Conservation (phyloP, 2,888 invertebrate species). For the Apodemia zela region DNA sequence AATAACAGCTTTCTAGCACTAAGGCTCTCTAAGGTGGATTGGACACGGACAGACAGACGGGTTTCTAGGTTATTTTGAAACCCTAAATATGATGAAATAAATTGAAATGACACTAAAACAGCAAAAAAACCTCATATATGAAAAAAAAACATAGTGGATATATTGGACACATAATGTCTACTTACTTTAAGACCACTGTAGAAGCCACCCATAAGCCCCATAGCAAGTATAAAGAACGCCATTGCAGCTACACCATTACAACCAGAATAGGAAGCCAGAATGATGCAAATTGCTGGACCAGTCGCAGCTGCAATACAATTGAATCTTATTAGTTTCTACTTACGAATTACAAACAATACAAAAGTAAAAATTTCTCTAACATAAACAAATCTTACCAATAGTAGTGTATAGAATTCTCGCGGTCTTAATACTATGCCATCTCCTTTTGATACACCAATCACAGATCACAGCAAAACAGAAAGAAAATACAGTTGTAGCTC, state of each 20-base stretch:
- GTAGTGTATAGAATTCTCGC: constrained; percentile 58
- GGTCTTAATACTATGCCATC: constrained; percentile 43
- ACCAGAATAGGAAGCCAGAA: constrained; percentile 65
- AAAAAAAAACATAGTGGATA: too few species aligned
- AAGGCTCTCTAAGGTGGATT: too few species aligned
- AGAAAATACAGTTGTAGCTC: constrained; percentile 76
- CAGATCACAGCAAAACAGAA: constrained; percentile 66
- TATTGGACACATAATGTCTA: not conserved
- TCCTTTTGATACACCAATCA: constrained; percentile 52
- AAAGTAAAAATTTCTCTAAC: not conserved
- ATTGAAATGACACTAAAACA: too few species aligned
- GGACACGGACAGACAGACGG: too few species aligned
- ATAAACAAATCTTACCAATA: constrained; percentile 43
- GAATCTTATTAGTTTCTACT: too few species aligned
- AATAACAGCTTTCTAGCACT: too few species aligned
- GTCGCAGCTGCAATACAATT: constrained; percentile 59
- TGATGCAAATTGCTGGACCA: constrained; percentile 61
- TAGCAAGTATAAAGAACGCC: constrained; percentile 68
- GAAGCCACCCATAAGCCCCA: constrained; percentile 80
- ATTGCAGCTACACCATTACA: constrained; percentile 57
- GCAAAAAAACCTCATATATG: too few species aligned
- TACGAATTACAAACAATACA: too few species aligned
- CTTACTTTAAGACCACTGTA: constrained; percentile 80
- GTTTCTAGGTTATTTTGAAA: too few species aligned
- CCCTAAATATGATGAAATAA: too few species aligned